Evolutionary conservation across 2,797 vertebrate genomes (phyloP), one percentile per base, ranked within the genome.

Genomic region (Sciaenops ocellatus): DNA sequence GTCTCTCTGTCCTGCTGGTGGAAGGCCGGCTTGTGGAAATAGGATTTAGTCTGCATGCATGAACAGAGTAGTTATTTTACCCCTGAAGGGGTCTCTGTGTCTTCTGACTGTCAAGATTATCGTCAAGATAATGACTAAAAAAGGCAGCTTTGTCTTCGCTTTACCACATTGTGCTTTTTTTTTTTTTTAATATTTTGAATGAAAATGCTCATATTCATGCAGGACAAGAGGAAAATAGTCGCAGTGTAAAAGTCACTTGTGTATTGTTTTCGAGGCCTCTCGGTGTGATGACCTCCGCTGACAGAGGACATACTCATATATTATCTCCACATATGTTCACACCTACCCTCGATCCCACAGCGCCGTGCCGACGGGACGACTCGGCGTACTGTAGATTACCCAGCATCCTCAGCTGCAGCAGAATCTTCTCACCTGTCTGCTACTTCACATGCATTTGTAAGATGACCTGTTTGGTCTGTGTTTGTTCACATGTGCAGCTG

Each of bases 301-400:
- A 64, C 67, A 70, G 83, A 76, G 71, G 81, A 86, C 78, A 71
- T 16, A 3, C 46, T 85, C 79, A 9, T 85, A 73, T 65, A 72
- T 88, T 71, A 84, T 78, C 77, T 63, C 48, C 83, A 83, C 84
- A 82, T 48, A 64, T 85, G 86, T 91, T 89, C 81, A 65, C 87
- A 87, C 76, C 47, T 51, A 0, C 44, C 2, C 61, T 56, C 47
- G 2, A 50, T 5, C 74, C 68, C 52, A 17, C 79, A 65, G 41
- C 3, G 54, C 51, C 3, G 15, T 57, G 69, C 72, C 73, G 72
- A 41, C 81, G 44, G 68, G 64, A 6, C 10, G 52, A 28, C 64
- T 71, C 67, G 17, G 52, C 22, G 70, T 52, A 5, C 55, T 6
- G 85, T 52, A 57, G 52, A 75, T 73, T 17, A 72, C 38, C 66